Base-by-base conservation (phyloP, 2,888 invertebrate species). In the Euplagia quadripunctaria region DNA sequence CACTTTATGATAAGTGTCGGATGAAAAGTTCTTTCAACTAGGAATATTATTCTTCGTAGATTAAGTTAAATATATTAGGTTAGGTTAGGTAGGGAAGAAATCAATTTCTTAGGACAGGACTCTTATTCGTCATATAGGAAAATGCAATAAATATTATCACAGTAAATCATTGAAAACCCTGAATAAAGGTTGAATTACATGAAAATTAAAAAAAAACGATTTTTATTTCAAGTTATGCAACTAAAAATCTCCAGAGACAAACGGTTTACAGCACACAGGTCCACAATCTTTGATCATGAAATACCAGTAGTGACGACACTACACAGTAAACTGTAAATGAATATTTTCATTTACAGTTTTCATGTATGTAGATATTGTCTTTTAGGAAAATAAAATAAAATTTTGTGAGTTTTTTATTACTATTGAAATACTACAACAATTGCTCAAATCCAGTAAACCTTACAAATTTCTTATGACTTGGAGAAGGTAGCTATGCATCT, bases 401-500 rank as follows among this genome's bases (percentile, higher is more conserved):
- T 51, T 51, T 16, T 51, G 5, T 51, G 51, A 51, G 2, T 51
- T 51, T 0, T 4, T 1, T 46, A 46, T 46, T 9, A 46, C 46
- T 46, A 46, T 20, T 58, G 11, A 8, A 12, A 58, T 58, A 58
- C 31, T 31, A 31, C 31, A 31, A 31, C 12, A 61, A 20, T 20
- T 11, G 4, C 20, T 20, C 20, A 31, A 20, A 58, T 58, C 58
- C 58, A 12, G 58, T 31, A 58, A 58, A 31, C 11, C 11, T 61
- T 0, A 14, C 31, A 14, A 61, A 61, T 31, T 61, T 31, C 14
- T 14, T 12, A 14, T 58, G 52, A 49, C 49, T 46, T 41, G 43
- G 43, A 46, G 43, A 8, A 46, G 43, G 43, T 46, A 46, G 43
- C 43, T 46, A 58, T 73, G n/a, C 70, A 73, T 64, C 72, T 82